Evolutionary conservation across 2,797 vertebrate genomes (phyloP), one percentile per base, ranked within the genome.

Genomic region (Anabacerthia variegaticeps): DNA sequence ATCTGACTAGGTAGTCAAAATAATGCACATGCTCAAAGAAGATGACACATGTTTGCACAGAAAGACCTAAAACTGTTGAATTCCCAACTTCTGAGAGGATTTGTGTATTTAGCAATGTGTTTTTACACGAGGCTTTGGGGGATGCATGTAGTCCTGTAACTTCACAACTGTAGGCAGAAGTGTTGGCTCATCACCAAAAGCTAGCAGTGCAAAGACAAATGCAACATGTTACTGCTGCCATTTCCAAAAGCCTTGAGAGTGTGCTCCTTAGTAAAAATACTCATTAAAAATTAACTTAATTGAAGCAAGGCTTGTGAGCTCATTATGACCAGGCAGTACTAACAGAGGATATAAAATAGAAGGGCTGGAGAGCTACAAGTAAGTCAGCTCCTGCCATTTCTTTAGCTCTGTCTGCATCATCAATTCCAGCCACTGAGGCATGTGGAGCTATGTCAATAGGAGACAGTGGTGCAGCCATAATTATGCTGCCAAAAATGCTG

Each of bases 401-500:
- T 71, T 55, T 56, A 44, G 67, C 41, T 87, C 48, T 81, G 13
- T 49, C 79, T 90, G 59, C 41, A 28, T 59, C 41, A 39, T 28
- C 1, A 4, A 18, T 79, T 79, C 61, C 55, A 72, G 0, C 34
- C 0, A 0, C 44, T 52, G 28, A 61, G 58, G 34, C 21, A 13
- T 7, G 30, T 58, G 67, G 62, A 72, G 44, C 22, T 67, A 9
- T 46, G 32, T 67, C 44, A 44, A 5, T 5, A 71, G 76, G 27
- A 80, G 20, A 32, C 4, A 1, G 46, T 17, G 63, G 16, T 67
- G 46, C 67, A 68, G 37, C 75, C 69, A 2, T 28, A 59, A 51
- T 67, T 67, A 11, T 7, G n/a, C 54, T 85, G 37, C 52, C 65
- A 79, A 41, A 51, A 30, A 48, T 82, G 43, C 17, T 58, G 3